These are phyloP conservation scores for Delia radicum DNA, from an alignment of 1,140 invertebrate genomes.

Conservation along the genomic window DNA sequence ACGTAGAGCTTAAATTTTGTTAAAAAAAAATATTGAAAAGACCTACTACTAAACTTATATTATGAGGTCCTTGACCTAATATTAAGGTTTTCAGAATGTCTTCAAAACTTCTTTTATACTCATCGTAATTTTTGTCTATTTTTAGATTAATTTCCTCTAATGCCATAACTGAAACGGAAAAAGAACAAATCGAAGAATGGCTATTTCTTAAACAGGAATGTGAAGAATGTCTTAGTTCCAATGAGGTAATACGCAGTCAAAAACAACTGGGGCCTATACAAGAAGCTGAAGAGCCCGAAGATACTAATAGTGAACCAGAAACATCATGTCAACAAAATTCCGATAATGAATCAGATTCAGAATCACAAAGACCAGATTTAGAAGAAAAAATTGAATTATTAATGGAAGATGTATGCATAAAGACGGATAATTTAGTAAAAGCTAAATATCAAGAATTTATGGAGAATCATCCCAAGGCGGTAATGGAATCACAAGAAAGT, in stretches of 20 bases:
- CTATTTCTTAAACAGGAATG: conserved; percentile 81
- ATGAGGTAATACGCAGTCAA: conserved; percentile 57
- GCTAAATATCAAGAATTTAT: conserved; percentile 62
- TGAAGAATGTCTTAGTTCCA: conserved; percentile 74
- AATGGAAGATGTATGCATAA: conserved; percentile 69
- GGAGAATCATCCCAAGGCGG: conserved; percentile 51
- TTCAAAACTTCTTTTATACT: background rate
- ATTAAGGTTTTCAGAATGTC: too few relatives aligned
- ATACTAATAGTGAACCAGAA: conserved; percentile 57
- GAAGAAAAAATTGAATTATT: conserved; percentile 69
- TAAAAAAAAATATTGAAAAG: too few relatives aligned
- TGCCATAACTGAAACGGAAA: conserved; percentile 62
- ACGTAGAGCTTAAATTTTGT: too few relatives aligned
- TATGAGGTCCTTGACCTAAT: too few relatives aligned
- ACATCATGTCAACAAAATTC: conserved; percentile 61
- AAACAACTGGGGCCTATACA: conserved; percentile 66
- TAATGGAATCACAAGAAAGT: conserved; percentile 47
- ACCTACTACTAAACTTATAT: too few relatives aligned
- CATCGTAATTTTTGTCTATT: background rate
- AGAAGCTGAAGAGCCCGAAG: conserved; percentile 59
- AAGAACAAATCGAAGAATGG: conserved; percentile 81
- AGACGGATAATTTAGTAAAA: conserved; percentile 67
- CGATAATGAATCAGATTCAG: conserved; percentile 65
- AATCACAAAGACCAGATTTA: conserved; percentile 65
- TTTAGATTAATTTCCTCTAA: conserved; percentile 59